Percentiles rank a stretch among this genome's conserved stretches.
Evolutionary conservation across 2,888 invertebrate genomes (phyloP).

Genomic region (Mongoloraphidia duomilia): DNA sequence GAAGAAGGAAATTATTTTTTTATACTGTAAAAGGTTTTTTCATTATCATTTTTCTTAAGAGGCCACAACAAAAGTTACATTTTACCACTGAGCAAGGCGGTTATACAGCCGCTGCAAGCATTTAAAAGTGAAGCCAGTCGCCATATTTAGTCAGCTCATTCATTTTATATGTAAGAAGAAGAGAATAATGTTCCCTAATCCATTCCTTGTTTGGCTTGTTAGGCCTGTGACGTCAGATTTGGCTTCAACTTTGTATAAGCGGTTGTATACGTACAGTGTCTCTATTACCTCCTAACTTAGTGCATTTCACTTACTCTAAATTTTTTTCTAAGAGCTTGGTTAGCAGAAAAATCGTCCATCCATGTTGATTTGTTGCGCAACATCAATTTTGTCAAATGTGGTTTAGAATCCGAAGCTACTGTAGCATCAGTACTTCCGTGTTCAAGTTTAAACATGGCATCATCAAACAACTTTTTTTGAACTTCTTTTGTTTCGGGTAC

Average conservation of each 20-base stretch:
- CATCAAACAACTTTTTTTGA: conserved; percentile 77
- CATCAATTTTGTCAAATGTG: conserved; percentile 59
- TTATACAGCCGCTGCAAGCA: too few relatives aligned
- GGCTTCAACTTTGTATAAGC: too few relatives aligned
- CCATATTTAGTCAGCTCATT: too few relatives aligned
- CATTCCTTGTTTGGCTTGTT: too few relatives aligned
- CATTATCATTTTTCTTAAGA: neutral
- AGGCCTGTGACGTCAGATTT: too few relatives aligned
- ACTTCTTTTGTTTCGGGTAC: conserved; percentile 85
- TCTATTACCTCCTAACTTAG: too few relatives aligned
- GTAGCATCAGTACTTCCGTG: conserved; percentile 73
- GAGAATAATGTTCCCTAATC: too few relatives aligned
- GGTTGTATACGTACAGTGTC: too few relatives aligned
- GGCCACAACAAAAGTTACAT: neutral
- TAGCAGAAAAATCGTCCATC: conserved; percentile 88
- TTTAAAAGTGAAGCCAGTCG: too few relatives aligned
- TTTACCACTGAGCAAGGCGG: too few relatives aligned
- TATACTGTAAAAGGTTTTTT: neutral
- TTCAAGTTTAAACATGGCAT: conserved; percentile 96
- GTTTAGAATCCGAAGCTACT: conserved; percentile 53
- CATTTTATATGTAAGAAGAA: too few relatives aligned
- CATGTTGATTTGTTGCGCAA: conserved; percentile 66
- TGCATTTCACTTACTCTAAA: conserved; percentile 65
- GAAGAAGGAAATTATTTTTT: neutral
- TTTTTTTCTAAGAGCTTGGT: conserved; percentile 65